Base-by-base conservation (phyloP, 2,797 vertebrate genomes). In the Australoheros facetus region DNA sequence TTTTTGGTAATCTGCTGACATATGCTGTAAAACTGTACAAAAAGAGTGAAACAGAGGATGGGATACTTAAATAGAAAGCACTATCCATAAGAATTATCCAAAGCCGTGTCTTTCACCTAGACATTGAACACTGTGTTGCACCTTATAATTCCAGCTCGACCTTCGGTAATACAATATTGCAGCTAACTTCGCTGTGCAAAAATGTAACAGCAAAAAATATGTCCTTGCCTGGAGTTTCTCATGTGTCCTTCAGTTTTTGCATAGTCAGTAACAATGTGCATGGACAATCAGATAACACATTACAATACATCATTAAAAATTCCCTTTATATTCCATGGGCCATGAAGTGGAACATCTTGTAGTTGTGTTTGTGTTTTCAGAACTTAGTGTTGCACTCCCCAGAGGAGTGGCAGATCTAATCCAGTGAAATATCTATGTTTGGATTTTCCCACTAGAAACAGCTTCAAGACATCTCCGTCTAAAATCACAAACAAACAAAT, bases 331-430 rank as follows among this genome's bases (percentile, higher is more conserved):
- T 56, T 12, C 8, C 2, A 7, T 39, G 37, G 60, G 8, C 53
- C 14, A 53, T 30, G 16, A 59, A 48, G 17, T 54, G 7, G n/a
- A 28, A 71, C 26, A 74, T 42, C 8, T 13, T 55, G 10, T 23
- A 26, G 11, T 23, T 55, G 54, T 58, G 21, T 9, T 72, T 79
- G 23, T 59, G 73, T 58, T 85, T 79, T 69, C 55, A 78, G 56
- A 56, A 75, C 32, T 45, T 28, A 14, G 3, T 78, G 39, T 34
- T 64, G 21, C 58, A 2, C 19, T n/a, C 70, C 34, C 23, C 10
- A 48, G 55, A 78, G 71, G 37, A 48, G 14, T 51, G 3, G 2
- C 17, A 13, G 54, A 69, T 73, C 8, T 55, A 48, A 86, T 57
- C 51, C 51, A 78, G 78, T 7, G 3, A 53, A 73, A 62, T 53